Base-by-base conservation (phyloP, 2,888 invertebrate species). In the Lasioglossum vierecki region DNA sequence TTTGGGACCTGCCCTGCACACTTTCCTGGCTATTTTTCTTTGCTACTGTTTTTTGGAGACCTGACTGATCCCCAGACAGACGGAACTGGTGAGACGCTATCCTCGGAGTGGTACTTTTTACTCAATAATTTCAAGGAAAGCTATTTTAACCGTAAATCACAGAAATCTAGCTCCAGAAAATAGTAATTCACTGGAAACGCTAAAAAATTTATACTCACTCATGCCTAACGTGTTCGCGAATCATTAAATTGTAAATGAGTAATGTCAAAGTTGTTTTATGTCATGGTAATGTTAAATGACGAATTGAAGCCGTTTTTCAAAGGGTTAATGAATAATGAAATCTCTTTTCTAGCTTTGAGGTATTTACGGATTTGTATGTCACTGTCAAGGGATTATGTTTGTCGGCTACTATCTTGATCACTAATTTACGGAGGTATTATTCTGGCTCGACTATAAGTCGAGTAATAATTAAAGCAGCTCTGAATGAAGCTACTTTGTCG, bases 21-120 rank as follows among this genome's bases (percentile, higher is more conserved):
- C 57, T 35, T 68, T 39, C 9, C 46, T 11, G 35, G 35, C 68
- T 46, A 70, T 74, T 66, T 68, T 82, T 30, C 73, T 30, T n/a
- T 18, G 1, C 4, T 26, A 53, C 30, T 22, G 35, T 44, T 82
- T 79, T 74, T 49, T 6, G 22, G 22, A 22, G 13, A 57, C n/a
- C 26, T 11, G 18, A 18, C 22, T 53, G 49, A 66, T 66, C 66
- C 30, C 66, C 18, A 18, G 18, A 1, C 66, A 30, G 35, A 35
- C 15, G 3, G 3, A 46, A 44, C 71, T 26, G 44, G 26, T 26
- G 39, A 46, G 26, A 44, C 13, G 26, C 13, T 71, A 6, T 26
- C 6, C 41, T 46, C n/a, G 5, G 41, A 70, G 6, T 41, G 41
- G 44, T n/a, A 53, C 3, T 53, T 53, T n/a, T 53, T n/a, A 53